Evolutionary conservation across 2,113 vertebrate species (phyloP), one percentile per base, ranked within the genome.

Genomic region (Epinephelus fuscoguttatus): DNA sequence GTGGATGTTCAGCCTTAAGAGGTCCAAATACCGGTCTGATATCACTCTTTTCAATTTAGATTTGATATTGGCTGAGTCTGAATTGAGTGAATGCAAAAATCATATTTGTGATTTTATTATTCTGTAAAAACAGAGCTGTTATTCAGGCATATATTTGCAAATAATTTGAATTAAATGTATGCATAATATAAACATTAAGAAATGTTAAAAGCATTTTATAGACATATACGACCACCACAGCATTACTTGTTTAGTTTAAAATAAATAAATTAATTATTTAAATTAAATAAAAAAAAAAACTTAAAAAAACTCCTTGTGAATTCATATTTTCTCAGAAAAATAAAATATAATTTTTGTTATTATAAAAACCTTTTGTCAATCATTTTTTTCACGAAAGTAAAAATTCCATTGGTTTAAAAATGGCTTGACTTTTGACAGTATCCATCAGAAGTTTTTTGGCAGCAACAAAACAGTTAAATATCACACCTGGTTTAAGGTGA

Each of bases 1-100:
- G 15, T 9, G 23, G 42, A 82, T 10, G 12, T 56, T 71, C 33
- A 18, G 14, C 11, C 52, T 25, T 47, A 72, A 85, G 67, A 81
- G 68, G 47, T 70, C 82, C 70, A 67, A 61, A 47, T 50, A n/a
- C 0, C 27, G 21, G 50, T 47, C 49, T 68, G 13, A n/a, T 45
- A 21, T 50, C 3, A 23, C 2, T 13, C 18, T 69, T 52, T 10
- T 5, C 1, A 8, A 17, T 79, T 27, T 19, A 25, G 19, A 70
- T 61, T 52, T 27, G 5, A 50, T n/a, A 23, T 60, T 19, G 37
- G 18, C 18, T 30, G 2, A 82, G 63, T 69, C 2, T 9, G 9
- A 45, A 10, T n/a, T 11, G 63, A 37, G 9, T 25, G 17, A 63
- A 40, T 14, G 23, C 7, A 57, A 19, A 60, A 50, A 37, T 37